phyloP scores from a whole-genome alignment of 1,140 invertebrate genomes.

The Drosophila tropicalis region DNA sequence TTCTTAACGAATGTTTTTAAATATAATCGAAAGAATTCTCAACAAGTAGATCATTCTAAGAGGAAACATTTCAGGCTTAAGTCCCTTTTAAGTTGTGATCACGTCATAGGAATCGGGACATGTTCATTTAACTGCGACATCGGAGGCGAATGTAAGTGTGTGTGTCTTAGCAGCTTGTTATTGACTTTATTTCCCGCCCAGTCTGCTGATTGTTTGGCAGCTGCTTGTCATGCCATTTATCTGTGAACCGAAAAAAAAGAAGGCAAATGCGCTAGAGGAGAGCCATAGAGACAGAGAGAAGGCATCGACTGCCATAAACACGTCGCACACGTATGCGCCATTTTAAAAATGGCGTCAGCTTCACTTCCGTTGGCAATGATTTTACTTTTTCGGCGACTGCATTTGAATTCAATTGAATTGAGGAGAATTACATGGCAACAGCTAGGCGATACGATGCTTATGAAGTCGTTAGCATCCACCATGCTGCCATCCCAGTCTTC shows the following conservation, averaged over 20 bases:
- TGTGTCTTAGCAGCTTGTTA: constrained; percentile 42
- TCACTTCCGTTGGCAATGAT: constrained; percentile 55
- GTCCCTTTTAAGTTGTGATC: background rate
- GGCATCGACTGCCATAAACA: constrained; percentile 61
- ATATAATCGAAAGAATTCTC: no score
- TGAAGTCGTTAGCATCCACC: constrained; percentile 65
- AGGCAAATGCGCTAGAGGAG: no score
- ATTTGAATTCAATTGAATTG: constrained; percentile 68
- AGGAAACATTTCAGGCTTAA: no score
- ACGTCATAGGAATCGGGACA: constrained; percentile 11
- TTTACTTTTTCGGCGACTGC: constrained; percentile 46
- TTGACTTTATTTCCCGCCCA: constrained; percentile 46
- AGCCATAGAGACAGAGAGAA: background rate
- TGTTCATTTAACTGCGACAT: background rate
- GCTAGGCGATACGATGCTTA: constrained; percentile 50
- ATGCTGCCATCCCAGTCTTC: background rate
- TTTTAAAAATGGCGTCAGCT: constrained; percentile 72
- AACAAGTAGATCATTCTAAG: no score
- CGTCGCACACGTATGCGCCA: constrained; percentile 74
- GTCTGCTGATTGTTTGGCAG: constrained; percentile 34
- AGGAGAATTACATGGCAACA: constrained; percentile 38
- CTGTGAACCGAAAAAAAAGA: constrained; percentile 11
- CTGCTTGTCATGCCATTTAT: constrained; percentile 57
- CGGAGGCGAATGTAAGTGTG: background rate
- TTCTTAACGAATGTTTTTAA: no score